Base-by-base conservation (phyloP, 2,113 vertebrate species). In the Boulengeromyrus knoepffleri region DNA sequence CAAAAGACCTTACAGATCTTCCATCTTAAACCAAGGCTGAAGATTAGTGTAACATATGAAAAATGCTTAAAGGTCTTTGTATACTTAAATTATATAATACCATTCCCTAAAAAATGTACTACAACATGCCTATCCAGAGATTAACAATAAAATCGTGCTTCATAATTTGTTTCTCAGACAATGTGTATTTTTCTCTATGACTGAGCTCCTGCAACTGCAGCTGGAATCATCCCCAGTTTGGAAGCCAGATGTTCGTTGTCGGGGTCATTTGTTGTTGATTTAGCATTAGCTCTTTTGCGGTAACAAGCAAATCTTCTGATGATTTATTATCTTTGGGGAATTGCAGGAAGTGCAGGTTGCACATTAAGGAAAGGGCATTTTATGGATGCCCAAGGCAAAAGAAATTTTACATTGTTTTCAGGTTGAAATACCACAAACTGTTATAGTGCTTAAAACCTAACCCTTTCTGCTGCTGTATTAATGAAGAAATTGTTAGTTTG, bases 261-360 rank as follows among this genome's bases (percentile, higher is more conserved):
- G 3, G 50, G 50, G 85, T 36, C 85, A 53, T 87, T 87, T 52
- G 85, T 36, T 87, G 85, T 87, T 87, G 31, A 87, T 53, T 87
- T 87, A 87, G 85, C 39, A 56, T 53, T 87, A 39, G 47, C 27
- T 87, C 50, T 56, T 53, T 36, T 87, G 31, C 3, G 3, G 50
- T 56, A 56, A 52, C 49, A 87, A 56, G 50, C 85, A 86, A 86
- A 86, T 49, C 27, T 47, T 1, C n/a, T 13, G 50, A 56, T 87
- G 27, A 87, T 87, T 53, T 87, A 87, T 87, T 86, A 27, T 53
- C 50, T 53, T 87, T 87, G 7, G 31, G 31, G 6, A 52, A 31
- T 56, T 42, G 49, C 50, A 87, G 85, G 85, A 87, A 87, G 50
- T 56, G 50, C 31, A 49, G 84, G 84, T 86, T 86, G 45, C 84